Conservation (phyloP, 2,113 vertebrate genomes). For the Lynx canadensis region DNA sequence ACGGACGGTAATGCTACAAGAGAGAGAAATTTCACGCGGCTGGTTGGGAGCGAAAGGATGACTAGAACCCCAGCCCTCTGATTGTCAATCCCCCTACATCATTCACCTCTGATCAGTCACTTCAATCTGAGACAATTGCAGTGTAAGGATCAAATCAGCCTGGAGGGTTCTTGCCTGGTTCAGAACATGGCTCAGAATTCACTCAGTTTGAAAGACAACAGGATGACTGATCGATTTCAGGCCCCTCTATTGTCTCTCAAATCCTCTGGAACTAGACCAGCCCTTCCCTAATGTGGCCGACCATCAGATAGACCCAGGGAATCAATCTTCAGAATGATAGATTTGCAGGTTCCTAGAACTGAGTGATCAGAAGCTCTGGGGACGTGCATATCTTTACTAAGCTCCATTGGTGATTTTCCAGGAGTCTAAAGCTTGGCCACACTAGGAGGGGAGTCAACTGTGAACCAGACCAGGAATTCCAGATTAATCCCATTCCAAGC, state of each 20-base stretch:
- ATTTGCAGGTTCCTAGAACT: neutral
- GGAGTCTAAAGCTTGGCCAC: neutral
- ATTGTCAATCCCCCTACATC: neutral
- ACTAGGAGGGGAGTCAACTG: too few species aligned
- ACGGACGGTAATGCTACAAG: neutral
- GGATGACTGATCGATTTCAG: neutral
- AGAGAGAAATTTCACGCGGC: neutral
- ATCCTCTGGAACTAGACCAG: neutral
- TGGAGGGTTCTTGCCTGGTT: neutral
- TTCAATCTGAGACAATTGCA: neutral
- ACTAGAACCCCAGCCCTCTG: neutral
- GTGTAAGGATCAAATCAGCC: neutral
- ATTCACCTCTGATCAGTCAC: neutral
- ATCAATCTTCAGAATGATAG: neutral
- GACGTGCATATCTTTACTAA: neutral
- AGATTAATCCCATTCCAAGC: neutral
- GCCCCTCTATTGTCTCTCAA: neutral
- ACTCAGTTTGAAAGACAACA: neutral
- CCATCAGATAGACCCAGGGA: neutral
- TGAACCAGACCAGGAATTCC: neutral
- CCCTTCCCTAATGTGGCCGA: neutral
- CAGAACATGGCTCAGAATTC: neutral
- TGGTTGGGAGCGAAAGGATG: neutral
- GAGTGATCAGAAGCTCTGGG: neutral
- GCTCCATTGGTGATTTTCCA: neutral